Evolutionary conservation across 2,888 invertebrate species (phyloP).

Genomic region (Deilephila porcellus): DNA sequence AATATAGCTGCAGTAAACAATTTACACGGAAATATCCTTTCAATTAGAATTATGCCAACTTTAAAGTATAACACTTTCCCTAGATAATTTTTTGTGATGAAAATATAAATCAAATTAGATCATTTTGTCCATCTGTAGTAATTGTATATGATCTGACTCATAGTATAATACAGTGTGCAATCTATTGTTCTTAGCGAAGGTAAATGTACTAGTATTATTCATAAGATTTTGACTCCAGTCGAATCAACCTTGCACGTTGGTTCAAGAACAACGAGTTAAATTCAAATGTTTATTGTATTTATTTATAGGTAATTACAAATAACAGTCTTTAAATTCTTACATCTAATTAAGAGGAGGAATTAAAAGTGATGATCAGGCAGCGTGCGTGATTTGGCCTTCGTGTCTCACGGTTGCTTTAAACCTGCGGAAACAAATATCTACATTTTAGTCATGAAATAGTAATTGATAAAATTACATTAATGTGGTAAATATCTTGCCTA

Average conservation of each 20-base stretch:
- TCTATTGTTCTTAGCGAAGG: background rate
- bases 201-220: background rate
- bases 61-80: too few relatives aligned
- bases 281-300: slow-evolving; percentile 18
- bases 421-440: slow-evolving; percentile 42
- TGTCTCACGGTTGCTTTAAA: slow-evolving; percentile 58
- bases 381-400: slow-evolving; percentile 45
- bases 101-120: too few relatives aligned
- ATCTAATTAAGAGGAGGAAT: slow-evolving; percentile 16
- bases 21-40: too few relatives aligned
- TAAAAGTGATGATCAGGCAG: slow-evolving; percentile 11
- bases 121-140: background rate
- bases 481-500: background rate
- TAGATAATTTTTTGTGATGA: too few relatives aligned
- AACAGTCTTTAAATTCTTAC: slow-evolving; percentile 25
- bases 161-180: background rate
- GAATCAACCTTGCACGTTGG: background rate
- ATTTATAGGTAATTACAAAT: slow-evolving; percentile 25
- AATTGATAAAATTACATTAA: background rate
- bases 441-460: slow-evolving; percentile 5
- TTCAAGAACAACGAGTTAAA: slow-evolving; percentile 24
- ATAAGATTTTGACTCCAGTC: background rate
- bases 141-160: background rate
- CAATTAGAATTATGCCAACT: too few relatives aligned
- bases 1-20: too few relatives aligned